Base-by-base conservation (phyloP, 2,797 vertebrate species). In the Pangasius sanitwongsei region DNA sequence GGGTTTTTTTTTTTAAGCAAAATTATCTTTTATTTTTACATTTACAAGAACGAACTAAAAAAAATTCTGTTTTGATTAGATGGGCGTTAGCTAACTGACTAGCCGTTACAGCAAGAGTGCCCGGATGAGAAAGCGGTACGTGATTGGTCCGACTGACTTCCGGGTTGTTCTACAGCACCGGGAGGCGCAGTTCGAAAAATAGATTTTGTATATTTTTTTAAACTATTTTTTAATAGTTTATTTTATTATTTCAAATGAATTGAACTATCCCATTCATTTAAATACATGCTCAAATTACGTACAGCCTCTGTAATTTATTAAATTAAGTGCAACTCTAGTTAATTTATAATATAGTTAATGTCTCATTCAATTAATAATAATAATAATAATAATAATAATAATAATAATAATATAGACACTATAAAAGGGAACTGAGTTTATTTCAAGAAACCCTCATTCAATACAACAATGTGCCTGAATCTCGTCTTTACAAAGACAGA, bases 131-230 rank as follows among this genome's bases (percentile, higher is more conserved):
- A 23, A 1, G 28, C 4, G 2, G 41, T 6, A 53, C n/a, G 44
- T 85, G 83, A 85, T 85, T 85, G 65, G 83, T 34, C n/a, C 48
- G 53, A 0, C 11, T 34, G 65, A 85, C 65, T 70, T 69, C 65
- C 57, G 80, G 34, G 55, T 59, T 61, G 9, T 6, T 41, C 4
- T 9, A 83, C 2, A 0, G 41, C 3, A 41, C 41, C 41, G 41
- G 20, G 28, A n/a, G 0, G 28, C 23, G 9, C 13, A 23, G 9
- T 48, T 83, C 16, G 18, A 23, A n/a, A 55, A n/a, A 20, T 9
- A 20, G 6, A 3, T 4, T 74, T 50, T 48, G 4, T 28, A 50
- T 25, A 44, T n/a, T 23, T 44, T 28, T 75, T 12, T 13, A 3
- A 44, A 25, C 15, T 15, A 6, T 34, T 13, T 25, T 11, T 20